phyloP scores from a whole-genome alignment of 1,140 invertebrate species.

The Camponotus pennsylvanicus region DNA sequence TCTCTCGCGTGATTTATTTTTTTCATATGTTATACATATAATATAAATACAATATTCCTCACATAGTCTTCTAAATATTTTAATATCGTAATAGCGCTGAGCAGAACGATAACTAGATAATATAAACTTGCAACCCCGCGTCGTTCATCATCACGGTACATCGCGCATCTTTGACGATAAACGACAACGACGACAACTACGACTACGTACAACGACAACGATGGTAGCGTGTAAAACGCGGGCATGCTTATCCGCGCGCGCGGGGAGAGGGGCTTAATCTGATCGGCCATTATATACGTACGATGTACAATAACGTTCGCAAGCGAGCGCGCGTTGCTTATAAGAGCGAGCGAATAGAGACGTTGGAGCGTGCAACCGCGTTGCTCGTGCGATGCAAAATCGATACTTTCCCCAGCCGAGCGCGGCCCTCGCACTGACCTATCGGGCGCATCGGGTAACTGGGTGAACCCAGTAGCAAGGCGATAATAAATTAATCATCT shows the following conservation, averaged over 20 bases:
- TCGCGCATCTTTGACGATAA: conserved; percentile 31
- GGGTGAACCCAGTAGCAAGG: conserved; percentile 46
- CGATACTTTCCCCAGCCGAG: conserved; percentile 44
- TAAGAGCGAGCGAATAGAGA: conserved; percentile 38
- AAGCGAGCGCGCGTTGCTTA: conserved; percentile 10
- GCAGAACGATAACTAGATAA: conserved; percentile 4
- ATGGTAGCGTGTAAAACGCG: conserved; percentile 56
- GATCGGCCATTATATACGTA: conserved; percentile 50
- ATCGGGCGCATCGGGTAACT: conserved; percentile 53
- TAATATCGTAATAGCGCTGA: conserved; percentile 2
- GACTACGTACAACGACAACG: background rate
- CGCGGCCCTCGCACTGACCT: conserved; percentile 50
- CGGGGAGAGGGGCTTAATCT: conserved; percentile 41
- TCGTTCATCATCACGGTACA: conserved; percentile 35
- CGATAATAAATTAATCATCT: conserved; percentile 61
- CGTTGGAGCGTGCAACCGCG: conserved; percentile 48
- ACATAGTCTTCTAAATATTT: conserved; percentile 7
- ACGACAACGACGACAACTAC: conserved; percentile 18
- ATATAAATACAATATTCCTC: too few species aligned
- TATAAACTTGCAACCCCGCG: conserved; percentile 14
- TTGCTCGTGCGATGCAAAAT: conserved; percentile 52
- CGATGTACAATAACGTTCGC: conserved; percentile 47
- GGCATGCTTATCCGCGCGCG: conserved; percentile 41
- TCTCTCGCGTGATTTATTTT: background rate
- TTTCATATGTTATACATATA: background rate